These are phyloP conservation scores for Podarcis lilfordi DNA, from an alignment of 2,797 vertebrate genomes.

Conservation along the genomic window DNA sequence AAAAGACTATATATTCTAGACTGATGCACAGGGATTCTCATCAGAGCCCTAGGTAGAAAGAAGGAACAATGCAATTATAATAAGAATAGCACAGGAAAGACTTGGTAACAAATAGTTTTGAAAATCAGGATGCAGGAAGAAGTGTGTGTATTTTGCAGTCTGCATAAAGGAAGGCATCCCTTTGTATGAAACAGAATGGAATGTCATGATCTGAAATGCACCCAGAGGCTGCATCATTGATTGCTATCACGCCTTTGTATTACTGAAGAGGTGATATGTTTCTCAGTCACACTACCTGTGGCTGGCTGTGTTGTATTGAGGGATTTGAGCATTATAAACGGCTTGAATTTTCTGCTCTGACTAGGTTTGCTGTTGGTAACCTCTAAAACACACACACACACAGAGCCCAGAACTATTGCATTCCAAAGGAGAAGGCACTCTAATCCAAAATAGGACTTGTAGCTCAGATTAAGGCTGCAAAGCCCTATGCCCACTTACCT, in stretches of 20 bases:
- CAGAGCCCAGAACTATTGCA: not conserved
- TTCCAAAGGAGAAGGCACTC: not conserved
- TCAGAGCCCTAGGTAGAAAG: not conserved
- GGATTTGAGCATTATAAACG: not conserved
- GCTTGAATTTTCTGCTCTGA: slow-evolving; percentile 11
- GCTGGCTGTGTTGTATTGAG: not conserved
- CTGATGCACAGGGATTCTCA: not conserved
- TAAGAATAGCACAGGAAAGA: accelerated
- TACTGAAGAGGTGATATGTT: not conserved
- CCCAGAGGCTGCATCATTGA: not conserved
- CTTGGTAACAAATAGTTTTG: not conserved
- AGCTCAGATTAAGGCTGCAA: not conserved
- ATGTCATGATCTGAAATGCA: not conserved
- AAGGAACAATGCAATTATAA: not conserved
- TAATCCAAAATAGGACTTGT: not conserved
- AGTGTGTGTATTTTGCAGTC: not conserved
- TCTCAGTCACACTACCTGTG: not conserved
- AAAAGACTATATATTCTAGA: not conserved
- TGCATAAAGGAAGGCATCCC: not conserved
- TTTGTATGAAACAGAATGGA: not conserved
- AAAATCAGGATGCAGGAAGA: not conserved
- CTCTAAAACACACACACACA: not conserved
- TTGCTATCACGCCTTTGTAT: accelerated
- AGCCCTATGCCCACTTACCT: not conserved
- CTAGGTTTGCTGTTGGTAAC: not conserved